Evolutionary conservation across 2,797 vertebrate genomes (phyloP).

Genomic region (Bradypus variegatus): DNA sequence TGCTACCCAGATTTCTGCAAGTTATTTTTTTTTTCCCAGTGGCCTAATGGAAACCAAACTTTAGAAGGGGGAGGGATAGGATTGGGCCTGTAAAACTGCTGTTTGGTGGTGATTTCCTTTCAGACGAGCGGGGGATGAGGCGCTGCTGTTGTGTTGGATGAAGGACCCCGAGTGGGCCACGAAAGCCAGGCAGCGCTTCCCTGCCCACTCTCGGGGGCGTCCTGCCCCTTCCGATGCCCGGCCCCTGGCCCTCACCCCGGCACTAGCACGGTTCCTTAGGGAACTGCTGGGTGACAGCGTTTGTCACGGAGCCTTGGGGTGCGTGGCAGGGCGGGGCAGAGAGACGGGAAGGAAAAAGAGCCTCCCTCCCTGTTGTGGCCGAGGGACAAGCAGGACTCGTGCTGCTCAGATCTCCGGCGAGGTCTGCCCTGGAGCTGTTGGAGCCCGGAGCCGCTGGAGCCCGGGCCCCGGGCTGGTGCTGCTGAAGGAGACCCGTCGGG

Average conservation of each 20-base stretch:
- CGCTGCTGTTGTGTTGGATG: neutral
- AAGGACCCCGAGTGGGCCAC: neutral
- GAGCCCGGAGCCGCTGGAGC: too few species aligned
- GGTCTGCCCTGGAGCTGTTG: neutral
- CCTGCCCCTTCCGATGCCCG: neutral
- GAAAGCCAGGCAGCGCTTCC: neutral
- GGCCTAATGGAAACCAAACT: constrained; percentile 47
- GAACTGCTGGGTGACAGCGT: accelerated
- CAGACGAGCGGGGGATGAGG: neutral
- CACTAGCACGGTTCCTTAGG: accelerated
- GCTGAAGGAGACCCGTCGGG: neutral
- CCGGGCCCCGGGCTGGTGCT: too few species aligned
- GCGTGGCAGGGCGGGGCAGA: neutral
- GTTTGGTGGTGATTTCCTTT: neutral
- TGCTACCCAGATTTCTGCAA: neutral
- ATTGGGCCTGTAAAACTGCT: neutral
- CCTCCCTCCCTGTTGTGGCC: neutral
- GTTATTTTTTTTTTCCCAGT: constrained; percentile 42
- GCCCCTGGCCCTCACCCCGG: neutral
- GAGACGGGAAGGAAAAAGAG: neutral
- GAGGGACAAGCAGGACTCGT: accelerated
- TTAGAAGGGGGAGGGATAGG: neutral
- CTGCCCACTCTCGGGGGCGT: neutral
- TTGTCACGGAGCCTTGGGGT: neutral
- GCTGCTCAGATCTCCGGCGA: too few species aligned